phyloP scores from a whole-genome alignment of 2,113 vertebrate species.

The Psilopsiagon aymara region DNA sequence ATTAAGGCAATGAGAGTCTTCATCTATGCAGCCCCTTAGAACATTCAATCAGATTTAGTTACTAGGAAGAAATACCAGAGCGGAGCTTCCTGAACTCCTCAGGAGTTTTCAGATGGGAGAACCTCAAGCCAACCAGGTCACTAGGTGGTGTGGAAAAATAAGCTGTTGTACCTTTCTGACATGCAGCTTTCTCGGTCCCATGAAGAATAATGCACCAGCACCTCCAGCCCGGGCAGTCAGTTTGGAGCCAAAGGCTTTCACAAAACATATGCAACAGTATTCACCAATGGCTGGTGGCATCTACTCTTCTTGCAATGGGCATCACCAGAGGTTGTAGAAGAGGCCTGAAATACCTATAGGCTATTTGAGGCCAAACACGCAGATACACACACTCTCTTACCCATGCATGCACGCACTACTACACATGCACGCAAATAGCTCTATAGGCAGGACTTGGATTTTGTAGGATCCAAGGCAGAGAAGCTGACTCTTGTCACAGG shows the following conservation, averaged over 20 bases:
- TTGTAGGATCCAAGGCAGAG: slow-evolving; percentile 58
- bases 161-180: not conserved
- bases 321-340: not conserved
- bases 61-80: slow-evolving; percentile 7
- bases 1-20: slow-evolving; percentile 20
- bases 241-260: slow-evolving; percentile 21
- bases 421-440: not conserved
- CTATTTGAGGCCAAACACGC: not conserved
- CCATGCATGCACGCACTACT: not conserved
- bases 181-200: not conserved
- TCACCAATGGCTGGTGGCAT: not conserved
- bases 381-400: not conserved
- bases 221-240: not conserved
- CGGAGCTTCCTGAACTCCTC: not conserved
- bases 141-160: not conserved
- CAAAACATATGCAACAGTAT: slow-evolving; percentile 16
- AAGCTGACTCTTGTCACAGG: slow-evolving; percentile 2
- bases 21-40: not conserved
- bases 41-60: slow-evolving; percentile 6
- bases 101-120: not conserved
- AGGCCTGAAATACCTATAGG: not conserved
- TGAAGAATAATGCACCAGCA: not conserved
- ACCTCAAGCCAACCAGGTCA: not conserved
- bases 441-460: slow-evolving; percentile 63
- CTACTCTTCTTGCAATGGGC: not conserved